Conservation (phyloP, 1,140 invertebrate species). For the Calephelis virginiensis region DNA sequence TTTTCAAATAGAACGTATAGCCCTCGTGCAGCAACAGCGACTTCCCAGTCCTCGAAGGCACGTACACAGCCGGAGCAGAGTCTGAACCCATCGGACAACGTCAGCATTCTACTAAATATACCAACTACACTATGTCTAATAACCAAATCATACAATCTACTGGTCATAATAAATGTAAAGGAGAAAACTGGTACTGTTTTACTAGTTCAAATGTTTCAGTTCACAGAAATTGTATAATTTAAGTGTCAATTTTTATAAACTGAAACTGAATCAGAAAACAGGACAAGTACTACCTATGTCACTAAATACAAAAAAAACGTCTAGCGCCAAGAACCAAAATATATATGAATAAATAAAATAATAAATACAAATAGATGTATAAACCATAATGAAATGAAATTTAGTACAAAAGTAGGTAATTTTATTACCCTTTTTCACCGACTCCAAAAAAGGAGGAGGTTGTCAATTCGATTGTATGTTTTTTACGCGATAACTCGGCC, state of each 20-base stretch:
- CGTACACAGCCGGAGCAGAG: constrained; percentile 67
- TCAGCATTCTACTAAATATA: constrained; percentile 40
- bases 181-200: background rate
- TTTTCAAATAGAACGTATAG: constrained; percentile 73
- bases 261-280: constrained; percentile 3
- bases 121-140: constrained; percentile 29
- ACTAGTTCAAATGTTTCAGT: no score
- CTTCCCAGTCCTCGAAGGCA: constrained; percentile 73
- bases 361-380: no score
- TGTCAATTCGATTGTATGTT: no score
- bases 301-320: no score
- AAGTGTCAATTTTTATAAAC: background rate
- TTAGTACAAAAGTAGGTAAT: no score
- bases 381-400: no score
- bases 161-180: constrained; percentile 8
- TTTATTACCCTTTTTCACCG: no score
- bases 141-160: constrained; percentile 20
- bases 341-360: no score
- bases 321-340: no score
- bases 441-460: no score
- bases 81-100: constrained; percentile 53
- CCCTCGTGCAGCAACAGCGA: constrained; percentile 66
- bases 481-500: no score
- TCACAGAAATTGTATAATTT: no score
- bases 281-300: background rate